phyloP scores from a whole-genome alignment of 1,140 invertebrate species.

The Drosophila tristis region DNA sequence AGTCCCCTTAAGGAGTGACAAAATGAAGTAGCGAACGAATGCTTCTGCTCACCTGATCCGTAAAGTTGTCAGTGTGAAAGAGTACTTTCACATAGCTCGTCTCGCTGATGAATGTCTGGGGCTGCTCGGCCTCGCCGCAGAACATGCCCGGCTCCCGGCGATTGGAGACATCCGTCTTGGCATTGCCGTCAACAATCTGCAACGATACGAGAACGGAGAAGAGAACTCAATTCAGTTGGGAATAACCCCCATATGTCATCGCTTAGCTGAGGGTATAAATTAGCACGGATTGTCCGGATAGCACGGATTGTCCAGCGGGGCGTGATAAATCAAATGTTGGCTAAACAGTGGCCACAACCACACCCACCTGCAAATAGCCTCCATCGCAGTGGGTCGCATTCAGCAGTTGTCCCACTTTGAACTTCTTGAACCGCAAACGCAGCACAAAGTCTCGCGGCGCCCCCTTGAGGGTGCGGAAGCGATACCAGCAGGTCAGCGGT shows the following conservation, averaged over 20 bases:
- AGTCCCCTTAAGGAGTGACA: not conserved
- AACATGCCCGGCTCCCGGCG: constrained; percentile 94
- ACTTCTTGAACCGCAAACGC: constrained; percentile 94
- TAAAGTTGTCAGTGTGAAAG: constrained; percentile 96
- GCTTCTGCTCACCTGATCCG: constrained; percentile 90
- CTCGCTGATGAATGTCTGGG: constrained; percentile 96
- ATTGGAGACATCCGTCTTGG: constrained; percentile 93
- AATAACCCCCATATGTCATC: constrained; percentile 51
- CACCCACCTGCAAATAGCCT: constrained; percentile 92
- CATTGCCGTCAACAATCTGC: constrained; percentile 93
- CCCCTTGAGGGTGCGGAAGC: constrained; percentile 92
- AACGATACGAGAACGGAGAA: constrained; percentile 41
- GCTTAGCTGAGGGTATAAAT: constrained; percentile 70
- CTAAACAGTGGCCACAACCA: not conserved
- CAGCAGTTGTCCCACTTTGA: constrained; percentile 93
- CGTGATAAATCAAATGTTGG: constrained; percentile 52
- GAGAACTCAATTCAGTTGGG: constrained; percentile 45
- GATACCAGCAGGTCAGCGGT: constrained; percentile 94
- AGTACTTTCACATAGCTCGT: constrained; percentile 95
- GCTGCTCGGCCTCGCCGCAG: constrained; percentile 96
- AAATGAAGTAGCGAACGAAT: constrained; percentile 11
- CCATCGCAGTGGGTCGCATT: constrained; percentile 94
- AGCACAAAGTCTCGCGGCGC: constrained; percentile 94
- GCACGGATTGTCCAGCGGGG: not conserved
- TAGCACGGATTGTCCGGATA: constrained; percentile 53